Conservation (phyloP, 2,113 vertebrate species). For the Panthera tigris region DNA sequence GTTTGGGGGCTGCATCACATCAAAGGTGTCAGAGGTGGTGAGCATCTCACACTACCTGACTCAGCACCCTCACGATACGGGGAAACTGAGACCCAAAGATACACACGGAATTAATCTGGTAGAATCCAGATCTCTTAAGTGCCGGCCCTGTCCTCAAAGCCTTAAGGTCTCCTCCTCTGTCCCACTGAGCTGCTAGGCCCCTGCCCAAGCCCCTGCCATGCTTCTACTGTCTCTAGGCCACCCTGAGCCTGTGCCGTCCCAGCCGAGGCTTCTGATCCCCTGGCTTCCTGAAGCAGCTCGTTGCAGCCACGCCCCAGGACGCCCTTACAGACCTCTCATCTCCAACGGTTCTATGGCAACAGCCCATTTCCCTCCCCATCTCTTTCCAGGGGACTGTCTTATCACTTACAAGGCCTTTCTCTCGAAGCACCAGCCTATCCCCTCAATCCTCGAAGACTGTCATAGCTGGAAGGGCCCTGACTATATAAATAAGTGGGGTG, state of each 20-base stretch:
- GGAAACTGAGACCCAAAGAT: not conserved
- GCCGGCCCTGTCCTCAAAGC: not conserved
- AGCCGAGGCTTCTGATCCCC: not conserved
- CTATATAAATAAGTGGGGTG: not conserved
- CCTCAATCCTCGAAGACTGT: not conserved
- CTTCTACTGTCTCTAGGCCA: not conserved
- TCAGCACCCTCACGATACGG: not conserved
- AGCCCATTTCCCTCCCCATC: not conserved
- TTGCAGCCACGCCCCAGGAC: not conserved
- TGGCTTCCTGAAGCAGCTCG: not conserved
- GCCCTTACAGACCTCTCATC: not conserved
- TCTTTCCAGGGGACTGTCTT: not conserved
- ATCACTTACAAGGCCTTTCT: slow-evolving; percentile 16
- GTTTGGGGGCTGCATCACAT: not conserved
- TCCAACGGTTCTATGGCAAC: not conserved
- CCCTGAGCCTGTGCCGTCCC: not conserved
- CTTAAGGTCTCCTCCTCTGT: not conserved
- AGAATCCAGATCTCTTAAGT: not conserved
- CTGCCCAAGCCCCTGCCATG: not conserved
- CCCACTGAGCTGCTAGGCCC: not conserved
- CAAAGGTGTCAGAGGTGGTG: not conserved
- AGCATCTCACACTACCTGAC: not conserved
- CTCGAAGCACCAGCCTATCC: not conserved
- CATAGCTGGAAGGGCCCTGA: not conserved
- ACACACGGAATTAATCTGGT: not conserved